Base-by-base conservation (phyloP, 2,888 invertebrate species). In the Pristionchus arcanus region DNA sequence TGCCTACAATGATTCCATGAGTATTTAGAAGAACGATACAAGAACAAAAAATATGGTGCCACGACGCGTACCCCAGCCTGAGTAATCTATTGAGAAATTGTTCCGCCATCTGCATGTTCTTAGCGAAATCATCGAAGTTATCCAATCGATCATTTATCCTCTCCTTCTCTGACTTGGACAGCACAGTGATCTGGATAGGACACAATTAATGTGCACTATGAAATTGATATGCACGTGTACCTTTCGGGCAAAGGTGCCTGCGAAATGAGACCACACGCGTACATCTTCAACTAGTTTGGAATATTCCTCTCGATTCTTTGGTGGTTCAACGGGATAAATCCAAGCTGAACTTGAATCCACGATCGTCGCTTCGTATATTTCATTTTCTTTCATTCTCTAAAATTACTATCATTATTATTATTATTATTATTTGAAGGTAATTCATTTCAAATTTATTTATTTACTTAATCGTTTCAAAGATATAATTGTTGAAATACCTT, bases 301-400 rank as follows among this genome's bases (percentile, higher is more conserved):
- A 25, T 85, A 85, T 34, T 59, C 85, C 19, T 63, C 59, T 25
- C 59, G 16, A 37, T 85, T 63, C 4, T 63, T 63, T 25, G 37
- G 34, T 21, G 85, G 85, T 63, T 85, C 85, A 25, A 85, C 85
- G 21, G 85, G 85, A 34, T 85, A 85, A n/a, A 85, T 85, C 85
- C 85, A 85, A 9, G 85, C 85, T 21, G 85, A 85, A 37, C 63
- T 63, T 37, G 85, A 37, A 34, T 59, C 83, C 7, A 83, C 37
- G 9, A 83, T n/a, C 7, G n/a, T 53, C 15, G 83, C 83, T 53
- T 83, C 83, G 55, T 55, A 83, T 31, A 83, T 53, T 21, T 15
- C 21, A 21, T 85, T 11, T 2, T 11, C 34, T 25, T 34, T 34
- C 59, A 55, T 85, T 0, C 15, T 81, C 81, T 81, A 49, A 15